These are phyloP conservation scores for Catocala sponsa DNA, from an alignment of 2,888 invertebrate species.

Conservation along the genomic window DNA sequence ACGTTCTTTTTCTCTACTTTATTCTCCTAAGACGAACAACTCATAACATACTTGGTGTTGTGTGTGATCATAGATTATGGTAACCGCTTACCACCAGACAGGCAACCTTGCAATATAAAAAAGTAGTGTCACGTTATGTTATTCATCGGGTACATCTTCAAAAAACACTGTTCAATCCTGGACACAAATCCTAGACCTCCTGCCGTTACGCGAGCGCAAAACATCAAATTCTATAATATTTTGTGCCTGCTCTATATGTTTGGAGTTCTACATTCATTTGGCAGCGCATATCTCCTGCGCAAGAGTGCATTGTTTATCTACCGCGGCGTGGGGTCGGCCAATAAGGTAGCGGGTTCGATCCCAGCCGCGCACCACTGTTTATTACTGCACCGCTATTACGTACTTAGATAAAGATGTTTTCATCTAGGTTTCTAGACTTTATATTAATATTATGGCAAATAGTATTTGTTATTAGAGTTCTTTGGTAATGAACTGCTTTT, in stretches of 20 bases:
- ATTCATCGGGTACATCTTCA: no score
- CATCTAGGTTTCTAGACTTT: conserved; percentile 27
- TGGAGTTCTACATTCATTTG: conserved; percentile 57
- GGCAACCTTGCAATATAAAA: no score
- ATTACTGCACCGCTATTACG: conserved; percentile 53
- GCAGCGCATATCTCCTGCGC: conserved; percentile 65
- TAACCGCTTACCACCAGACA: no score
- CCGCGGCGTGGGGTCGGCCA: conserved; percentile 73
- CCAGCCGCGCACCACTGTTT: conserved; percentile 53
- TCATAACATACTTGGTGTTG: no score
- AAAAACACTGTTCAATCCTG: no score
- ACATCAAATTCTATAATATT: neutral
- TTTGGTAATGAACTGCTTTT: neutral
- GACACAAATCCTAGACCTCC: no score
- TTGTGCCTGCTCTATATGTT: conserved; percentile 34
- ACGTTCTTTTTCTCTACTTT: no score
- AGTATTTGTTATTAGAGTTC: neutral
- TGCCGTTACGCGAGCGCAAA: no score
- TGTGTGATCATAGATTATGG: no score
- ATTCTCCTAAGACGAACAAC: no score
- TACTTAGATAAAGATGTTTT: conserved; percentile 48
- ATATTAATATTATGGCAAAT: conserved; percentile 24
- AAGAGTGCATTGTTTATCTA: conserved; percentile 72
- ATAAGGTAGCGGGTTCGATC: conserved; percentile 73
- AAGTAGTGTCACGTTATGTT: no score